Evolutionary conservation across 2,888 invertebrate genomes (phyloP).

Genomic region (Luffia ferchaultella): DNA sequence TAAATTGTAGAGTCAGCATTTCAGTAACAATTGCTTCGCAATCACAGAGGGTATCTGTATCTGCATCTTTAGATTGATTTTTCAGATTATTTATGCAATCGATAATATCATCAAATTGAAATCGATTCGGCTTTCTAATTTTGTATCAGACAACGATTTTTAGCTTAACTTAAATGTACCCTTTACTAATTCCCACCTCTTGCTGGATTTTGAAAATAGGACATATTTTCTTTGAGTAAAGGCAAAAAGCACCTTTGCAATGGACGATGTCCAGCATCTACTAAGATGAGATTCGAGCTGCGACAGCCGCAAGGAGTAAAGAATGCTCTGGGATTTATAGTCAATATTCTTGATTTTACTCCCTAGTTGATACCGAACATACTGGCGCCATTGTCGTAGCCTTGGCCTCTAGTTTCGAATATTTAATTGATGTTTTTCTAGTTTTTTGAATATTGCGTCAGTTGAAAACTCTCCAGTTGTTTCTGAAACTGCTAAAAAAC

Average conservation of each 20-base stretch:
- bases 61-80: constrained; percentile 6
- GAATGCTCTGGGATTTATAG: constrained; percentile 2
- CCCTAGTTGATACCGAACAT: background rate
- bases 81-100: constrained; percentile 13
- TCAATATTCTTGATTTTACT: background rate
- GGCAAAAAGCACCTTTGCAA: constrained; percentile 6
- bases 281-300: constrained; percentile 12
- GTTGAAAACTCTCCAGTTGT: background rate
- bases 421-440: background rate
- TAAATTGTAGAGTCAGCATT: constrained; percentile 10
- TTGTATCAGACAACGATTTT: constrained; percentile 10
- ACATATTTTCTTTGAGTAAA: constrained; percentile 5
- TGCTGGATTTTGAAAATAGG: constrained; percentile 10
- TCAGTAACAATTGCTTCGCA: constrained; percentile 11
- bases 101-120: constrained; percentile 12
- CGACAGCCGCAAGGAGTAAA: constrained; percentile 10
- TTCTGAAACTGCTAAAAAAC: background rate
- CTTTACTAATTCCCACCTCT: constrained; percentile 11
- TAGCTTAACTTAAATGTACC: constrained; percentile 12
- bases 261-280: constrained; percentile 8
- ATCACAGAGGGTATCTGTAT: constrained; percentile 12
- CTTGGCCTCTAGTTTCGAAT: background rate
- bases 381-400: background rate
- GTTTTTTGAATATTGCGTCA: background rate
- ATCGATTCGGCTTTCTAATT: constrained; percentile 13